These are phyloP conservation scores for Lacerta bilineata DNA, from an alignment of 2,797 vertebrate genomes.

Conservation along the genomic window DNA sequence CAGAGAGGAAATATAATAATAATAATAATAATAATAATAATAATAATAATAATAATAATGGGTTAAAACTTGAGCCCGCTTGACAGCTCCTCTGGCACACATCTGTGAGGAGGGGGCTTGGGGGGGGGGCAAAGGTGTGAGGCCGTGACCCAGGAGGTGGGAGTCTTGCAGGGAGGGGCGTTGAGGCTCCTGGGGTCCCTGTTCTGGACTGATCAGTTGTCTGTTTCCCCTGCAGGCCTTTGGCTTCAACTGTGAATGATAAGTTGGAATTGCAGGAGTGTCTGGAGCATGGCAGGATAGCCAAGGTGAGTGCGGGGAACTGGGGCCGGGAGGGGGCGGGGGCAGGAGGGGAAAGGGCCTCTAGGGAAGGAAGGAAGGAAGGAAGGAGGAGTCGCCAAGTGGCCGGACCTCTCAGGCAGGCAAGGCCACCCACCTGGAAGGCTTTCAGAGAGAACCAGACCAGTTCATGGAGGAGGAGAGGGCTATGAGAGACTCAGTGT, in stretches of 20 bases:
- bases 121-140: background rate
- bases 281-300: constrained; percentile 95
- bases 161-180: too few relatives aligned
- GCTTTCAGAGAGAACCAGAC: too few relatives aligned
- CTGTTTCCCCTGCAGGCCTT: constrained; percentile 81
- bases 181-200: background rate
- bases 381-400: too few relatives aligned
- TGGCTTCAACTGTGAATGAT: constrained; percentile 90
- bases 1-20: too few relatives aligned
- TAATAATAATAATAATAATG: background rate
- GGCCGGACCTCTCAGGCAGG: too few relatives aligned
- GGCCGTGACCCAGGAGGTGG: too few relatives aligned
- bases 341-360: background rate
- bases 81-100: background rate
- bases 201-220: fast-evolving
- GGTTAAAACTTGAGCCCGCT: too few relatives aligned
- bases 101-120: background rate
- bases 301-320: constrained; percentile 85
- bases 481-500: too few relatives aligned
- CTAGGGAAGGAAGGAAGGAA: background rate
- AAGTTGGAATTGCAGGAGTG: constrained; percentile 96
- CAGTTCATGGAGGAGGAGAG: too few relatives aligned
- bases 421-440: too few relatives aligned
- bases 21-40: too few relatives aligned
- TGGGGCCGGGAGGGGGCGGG: fast-evolving